Evolutionary conservation across 1,140 invertebrate genomes (phyloP).

Genomic region (Trachymyrmex septentrionalis): DNA sequence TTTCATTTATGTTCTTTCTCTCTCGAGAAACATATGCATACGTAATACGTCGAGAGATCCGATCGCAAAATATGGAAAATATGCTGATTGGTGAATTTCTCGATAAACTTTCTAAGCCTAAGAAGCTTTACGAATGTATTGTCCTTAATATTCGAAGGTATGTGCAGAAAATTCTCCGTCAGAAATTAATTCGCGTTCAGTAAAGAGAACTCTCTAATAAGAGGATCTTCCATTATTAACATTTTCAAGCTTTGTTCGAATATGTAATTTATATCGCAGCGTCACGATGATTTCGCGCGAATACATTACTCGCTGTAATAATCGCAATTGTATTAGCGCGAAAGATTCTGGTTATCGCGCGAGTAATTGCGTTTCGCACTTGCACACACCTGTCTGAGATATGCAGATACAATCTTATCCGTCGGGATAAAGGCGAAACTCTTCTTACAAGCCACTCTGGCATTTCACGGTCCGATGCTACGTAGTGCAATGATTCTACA

Average conservation of each 20-base stretch:
- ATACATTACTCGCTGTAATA: background rate
- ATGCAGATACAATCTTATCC: slow-evolving; percentile 43
- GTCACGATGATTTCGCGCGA: slow-evolving; percentile 6
- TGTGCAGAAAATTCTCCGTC: background rate
- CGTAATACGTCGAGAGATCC: background rate
- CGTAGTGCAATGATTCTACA: slow-evolving; percentile 39
- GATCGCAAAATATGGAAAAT: background rate
- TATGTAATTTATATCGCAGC: background rate
- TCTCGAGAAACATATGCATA: background rate
- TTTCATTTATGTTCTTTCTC: too few species aligned
- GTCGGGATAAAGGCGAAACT: slow-evolving; percentile 3
- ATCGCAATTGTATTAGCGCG: slow-evolving; percentile 40
- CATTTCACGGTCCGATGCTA: slow-evolving; percentile 64
- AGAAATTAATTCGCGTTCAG: background rate
- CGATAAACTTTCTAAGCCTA: background rate
- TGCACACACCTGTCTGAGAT: background rate
- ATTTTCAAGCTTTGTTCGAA: background rate
- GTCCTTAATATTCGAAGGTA: background rate
- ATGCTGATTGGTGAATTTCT: background rate
- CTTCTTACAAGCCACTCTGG: background rate
- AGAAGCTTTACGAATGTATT: background rate
- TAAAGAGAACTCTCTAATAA: background rate
- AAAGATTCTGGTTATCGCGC: slow-evolving; percentile 26
- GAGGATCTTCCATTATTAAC: background rate
- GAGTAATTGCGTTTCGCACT: slow-evolving; percentile 31